Evolutionary conservation across 2,888 invertebrate genomes (phyloP).

Genomic region (Cheiracanthium punctorium): DNA sequence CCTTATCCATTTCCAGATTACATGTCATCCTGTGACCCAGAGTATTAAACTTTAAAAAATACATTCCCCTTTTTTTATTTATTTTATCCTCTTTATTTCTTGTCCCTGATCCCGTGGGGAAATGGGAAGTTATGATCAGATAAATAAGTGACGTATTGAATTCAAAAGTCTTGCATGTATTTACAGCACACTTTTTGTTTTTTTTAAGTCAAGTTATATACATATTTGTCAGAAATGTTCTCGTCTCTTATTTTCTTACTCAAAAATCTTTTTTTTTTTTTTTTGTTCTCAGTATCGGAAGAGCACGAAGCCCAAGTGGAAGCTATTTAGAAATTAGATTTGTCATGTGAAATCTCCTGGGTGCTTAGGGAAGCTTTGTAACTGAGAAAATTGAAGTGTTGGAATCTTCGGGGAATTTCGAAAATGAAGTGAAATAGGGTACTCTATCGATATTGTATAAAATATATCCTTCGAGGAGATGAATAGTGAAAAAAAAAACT

Average conservation of each 20-base stretch:
- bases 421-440: background rate
- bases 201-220: background rate
- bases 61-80: no score
- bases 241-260: background rate
- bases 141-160: background rate
- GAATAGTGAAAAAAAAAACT: background rate
- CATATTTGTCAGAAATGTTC: background rate
- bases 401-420: background rate
- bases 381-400: background rate
- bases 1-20: background rate
- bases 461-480: background rate
- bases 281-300: background rate
- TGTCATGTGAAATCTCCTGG: background rate
- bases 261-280: background rate
- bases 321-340: slow-evolving; percentile 1
- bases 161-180: background rate
- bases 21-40: background rate
- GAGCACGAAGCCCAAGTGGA: background rate
- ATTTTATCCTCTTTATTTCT: background rate
- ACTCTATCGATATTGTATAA: background rate
- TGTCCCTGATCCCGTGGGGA: background rate
- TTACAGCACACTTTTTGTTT: background rate
- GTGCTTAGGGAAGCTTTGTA: background rate
- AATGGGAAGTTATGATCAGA: background rate
- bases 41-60: background rate